Conservation (phyloP, 2,797 vertebrate genomes). For the Lateolabrax maculatus region DNA sequence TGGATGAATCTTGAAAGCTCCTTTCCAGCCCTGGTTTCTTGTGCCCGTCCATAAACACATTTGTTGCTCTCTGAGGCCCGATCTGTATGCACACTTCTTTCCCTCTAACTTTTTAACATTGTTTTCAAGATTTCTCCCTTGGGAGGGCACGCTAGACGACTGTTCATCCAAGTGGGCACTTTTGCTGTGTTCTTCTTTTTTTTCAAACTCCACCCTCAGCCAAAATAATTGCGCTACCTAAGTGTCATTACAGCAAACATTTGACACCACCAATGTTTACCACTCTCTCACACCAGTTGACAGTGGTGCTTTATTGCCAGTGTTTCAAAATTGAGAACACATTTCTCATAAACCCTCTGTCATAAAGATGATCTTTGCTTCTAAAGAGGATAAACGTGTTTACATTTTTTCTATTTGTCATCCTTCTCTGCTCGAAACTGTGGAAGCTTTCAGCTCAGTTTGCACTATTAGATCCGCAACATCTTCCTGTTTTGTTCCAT, state of each 20-base stretch:
- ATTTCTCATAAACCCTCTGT: constrained; percentile 10
- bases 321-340: background rate
- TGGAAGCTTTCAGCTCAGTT: background rate
- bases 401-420: background rate
- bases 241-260: background rate
- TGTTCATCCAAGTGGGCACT: too few species aligned
- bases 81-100: background rate
- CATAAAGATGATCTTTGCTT: constrained; percentile 16
- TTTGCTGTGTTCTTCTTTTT: too few species aligned
- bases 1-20: constrained; percentile 13
- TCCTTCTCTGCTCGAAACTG: background rate
- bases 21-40: background rate
- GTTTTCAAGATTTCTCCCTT: too few species aligned
- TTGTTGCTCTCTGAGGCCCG: background rate
- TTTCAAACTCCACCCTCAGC: too few species aligned
- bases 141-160: too few species aligned
- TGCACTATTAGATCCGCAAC: background rate
- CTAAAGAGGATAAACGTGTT: background rate
- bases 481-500: background rate
- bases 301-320: constrained; percentile 3
- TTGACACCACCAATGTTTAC: constrained; percentile 8
- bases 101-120: constrained; percentile 1
- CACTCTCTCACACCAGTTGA: background rate
- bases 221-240: background rate
- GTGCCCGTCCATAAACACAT: background rate